Evolutionary conservation across 1,140 invertebrate species (phyloP), one percentile per base, ranked within the genome.

Genomic region (Cylas formicarius): DNA sequence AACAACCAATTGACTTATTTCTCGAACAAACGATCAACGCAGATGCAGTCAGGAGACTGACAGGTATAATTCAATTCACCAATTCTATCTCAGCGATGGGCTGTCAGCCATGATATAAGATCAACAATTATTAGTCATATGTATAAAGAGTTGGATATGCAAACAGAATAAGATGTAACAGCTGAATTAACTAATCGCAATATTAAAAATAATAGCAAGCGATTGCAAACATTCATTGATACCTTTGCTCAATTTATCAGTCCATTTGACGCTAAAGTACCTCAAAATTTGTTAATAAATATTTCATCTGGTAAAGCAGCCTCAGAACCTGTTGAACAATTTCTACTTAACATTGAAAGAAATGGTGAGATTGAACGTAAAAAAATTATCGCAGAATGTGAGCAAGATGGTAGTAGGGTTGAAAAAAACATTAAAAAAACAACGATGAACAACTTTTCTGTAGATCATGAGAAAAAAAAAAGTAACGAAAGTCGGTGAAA

Each of bases 11-110:
- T 14, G 57, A 62, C 41, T 37, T 61, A 9, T 47, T 45, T 3
- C 18, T 61, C 1, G 57, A 63, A 27, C 58, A 60, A 53, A 62
- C 57, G 0, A 55, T 61, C 6, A 65, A 62, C 36, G 58, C 54
- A 21, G 61, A 64, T 52, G 60, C 55, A 16, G 61, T 58, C 10
- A 60, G 48, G 19, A 56, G 44, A 39, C 19, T 63, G 1, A 57
- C 49, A 28, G 57, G 56, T 14, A 46, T 49, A 23, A 24, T 37
- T n/a, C 43, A 56, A n/a, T 46, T 55, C 22, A 56, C 50, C 19
- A 50, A 56, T 33, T 53, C 50, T 5, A 50, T 43, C 26, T 49
- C 40, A 34, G 47, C 41, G 46, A 23, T 55, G 53, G 50, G 46
- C 50, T 17, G 31, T 31, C 21, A 53, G 50, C 32, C 53, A 53